Evolutionary conservation across 2,113 vertebrate genomes (phyloP), one percentile per base, ranked within the genome.

Genomic region (Hippoglossus stenolepis): DNA sequence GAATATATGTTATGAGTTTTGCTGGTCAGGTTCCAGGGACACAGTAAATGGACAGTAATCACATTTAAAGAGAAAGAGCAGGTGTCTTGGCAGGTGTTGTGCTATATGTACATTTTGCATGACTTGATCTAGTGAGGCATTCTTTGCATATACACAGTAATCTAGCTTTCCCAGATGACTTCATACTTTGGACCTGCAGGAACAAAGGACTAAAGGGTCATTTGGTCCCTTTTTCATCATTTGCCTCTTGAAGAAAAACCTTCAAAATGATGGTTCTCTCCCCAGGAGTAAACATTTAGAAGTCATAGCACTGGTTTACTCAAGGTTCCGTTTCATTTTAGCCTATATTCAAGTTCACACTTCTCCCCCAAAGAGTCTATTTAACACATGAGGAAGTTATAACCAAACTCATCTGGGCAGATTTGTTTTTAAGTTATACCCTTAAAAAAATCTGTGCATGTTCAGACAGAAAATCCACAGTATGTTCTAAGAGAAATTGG

Each of bases 231-330:
- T 90, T 92, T 93, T 91, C 78, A 89, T 93, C 85, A 87, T 85
- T 65, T 75, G 77, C 83, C 77, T 89, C 79, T 86, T 69, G 61
- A 87, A 79, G 77, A 90, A 93, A 92, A 92, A 90, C 77, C 72
- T 67, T 71, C 13, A 65, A 76, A 92, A 94, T 93, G 85, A 91
- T 90, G 76, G 81, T 77, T 79, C 82, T 78, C 87, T 89, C 87
- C 75, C 1, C 85, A 85, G 73, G 77, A 83, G 89, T 91, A 91
- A 89, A 91, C 91, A 84, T 93, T 91, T 92, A 90, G 85, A 91
- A 89, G 90, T 93, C 89, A 88, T 87, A 87, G 93, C 90, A 83
- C 85, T 56, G 72, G 75, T 92, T 90, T 83, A 76, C 70, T 81
- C 75, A 86, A 77, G 71, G 68, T 90, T 86, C 75, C 35, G 54